A percentile compares a stretch with the other conserved stretches of the same genome.
Evolutionary conservation across 2,113 vertebrate genomes (phyloP).

Genomic region (Corythornis cristatus): DNA sequence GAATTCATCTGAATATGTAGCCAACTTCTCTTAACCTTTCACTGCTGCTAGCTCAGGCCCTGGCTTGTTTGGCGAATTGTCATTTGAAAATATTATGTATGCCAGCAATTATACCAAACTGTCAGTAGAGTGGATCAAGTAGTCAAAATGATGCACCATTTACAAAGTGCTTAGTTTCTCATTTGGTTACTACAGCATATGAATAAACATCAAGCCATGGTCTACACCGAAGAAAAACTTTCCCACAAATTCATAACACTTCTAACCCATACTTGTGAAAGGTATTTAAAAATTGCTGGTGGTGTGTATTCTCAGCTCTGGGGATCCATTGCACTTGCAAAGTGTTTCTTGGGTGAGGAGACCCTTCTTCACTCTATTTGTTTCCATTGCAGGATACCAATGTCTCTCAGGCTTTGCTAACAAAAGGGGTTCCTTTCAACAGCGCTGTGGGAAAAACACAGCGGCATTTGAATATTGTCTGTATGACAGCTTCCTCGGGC

Average conservation of each 20-base stretch:
- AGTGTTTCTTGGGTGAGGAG: not conserved
- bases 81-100: slow-evolving; percentile 53
- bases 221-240: slow-evolving; percentile 42
- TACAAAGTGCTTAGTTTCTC: slow-evolving; percentile 49
- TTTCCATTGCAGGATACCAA: not conserved
- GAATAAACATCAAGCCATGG: slow-evolving; percentile 57
- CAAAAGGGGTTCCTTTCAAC: slow-evolving; percentile 18
- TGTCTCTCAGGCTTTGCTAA: not conserved
- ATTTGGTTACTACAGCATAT: slow-evolving; percentile 34
- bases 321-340: not conserved
- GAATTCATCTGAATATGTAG: not conserved
- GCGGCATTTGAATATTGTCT: slow-evolving; percentile 44
- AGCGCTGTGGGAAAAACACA: slow-evolving; percentile 49
- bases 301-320: not conserved
- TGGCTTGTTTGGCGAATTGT: slow-evolving; percentile 46
- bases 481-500: slow-evolving; percentile 51
- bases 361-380: not conserved
- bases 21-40: slow-evolving; percentile 3
- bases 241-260: slow-evolving; percentile 41
- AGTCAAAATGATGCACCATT: slow-evolving; percentile 50
- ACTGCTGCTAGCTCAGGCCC: slow-evolving; percentile 19
- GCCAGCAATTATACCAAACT: slow-evolving; percentile 27
- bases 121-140: slow-evolving; percentile 23
- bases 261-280: not conserved
- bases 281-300: not conserved